Evolutionary conservation across 2,888 invertebrate species (phyloP), one percentile per base, ranked within the genome.

Genomic region (Pterobdella sp.): DNA sequence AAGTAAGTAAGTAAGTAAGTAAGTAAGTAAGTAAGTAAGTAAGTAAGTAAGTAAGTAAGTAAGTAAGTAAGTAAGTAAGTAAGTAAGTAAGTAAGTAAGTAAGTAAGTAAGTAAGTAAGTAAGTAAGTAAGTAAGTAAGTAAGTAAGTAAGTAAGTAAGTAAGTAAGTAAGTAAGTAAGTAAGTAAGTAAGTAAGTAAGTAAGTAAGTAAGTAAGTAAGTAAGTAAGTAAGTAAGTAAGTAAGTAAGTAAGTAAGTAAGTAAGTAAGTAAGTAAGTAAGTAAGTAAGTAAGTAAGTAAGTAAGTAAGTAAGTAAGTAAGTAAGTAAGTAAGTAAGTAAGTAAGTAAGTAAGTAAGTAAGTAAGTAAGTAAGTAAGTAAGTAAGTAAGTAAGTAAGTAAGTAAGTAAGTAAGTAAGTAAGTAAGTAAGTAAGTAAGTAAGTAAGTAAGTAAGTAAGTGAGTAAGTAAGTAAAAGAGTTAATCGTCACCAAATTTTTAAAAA

Each of bases 401-500:
- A 49, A 42, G 66, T 72, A 67, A 67, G 49, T 67, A 67, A 67
- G 66, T 68, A 49, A 67, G 49, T 67, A 67, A 67, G 66, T 66
- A 67, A 67, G 35, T 68, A 67, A 67, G 49, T 72, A 67, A 67
- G 49, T 72, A 67, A 67, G 49, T 72, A 67, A 72, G 49, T 72
- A 67, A 67, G 34, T 73, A 37, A 63, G 36, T 68, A 63, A 69
- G 42, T 32, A 52, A 36, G 68, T 68, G 68, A 52, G 72, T 72
- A 36, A 26, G 65, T 34, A 37, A 70, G 31, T 49, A 4, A 52
- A 64, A 64, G 14, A 49, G n/a, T n/a, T n/a, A n/a, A n/a, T n/a
- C n/a, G n/a, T n/a, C n/a, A n/a, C n/a, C n/a, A n/a, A n/a, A n/a
- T n/a, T n/a, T n/a, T n/a, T n/a, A n/a, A n/a, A n/a, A n/a, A n/a